Conservation (phyloP, 35 echinoderm and acorn worm genomes). For the Lytechinus variegatus region DNA sequence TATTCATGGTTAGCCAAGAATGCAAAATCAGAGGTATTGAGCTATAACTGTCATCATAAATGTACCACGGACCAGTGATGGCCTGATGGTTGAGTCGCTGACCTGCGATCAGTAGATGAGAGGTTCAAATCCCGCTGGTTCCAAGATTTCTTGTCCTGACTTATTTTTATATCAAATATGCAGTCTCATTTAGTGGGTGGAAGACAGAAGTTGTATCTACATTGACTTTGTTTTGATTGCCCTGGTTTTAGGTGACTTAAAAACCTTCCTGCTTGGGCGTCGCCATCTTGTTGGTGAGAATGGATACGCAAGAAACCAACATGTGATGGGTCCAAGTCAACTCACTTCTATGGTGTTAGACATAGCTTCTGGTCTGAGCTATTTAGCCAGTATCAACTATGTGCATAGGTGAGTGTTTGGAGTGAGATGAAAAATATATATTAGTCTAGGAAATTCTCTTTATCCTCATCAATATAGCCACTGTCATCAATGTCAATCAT, state of each 20-base stretch:
- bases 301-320: slow-evolving; percentile 31
- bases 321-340: slow-evolving; percentile 49
- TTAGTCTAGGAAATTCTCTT: neutral
- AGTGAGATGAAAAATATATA: neutral
- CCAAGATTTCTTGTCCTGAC: too few species aligned
- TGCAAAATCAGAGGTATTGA: too few species aligned
- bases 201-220: too few species aligned
- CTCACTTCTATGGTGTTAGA: slow-evolving; percentile 86
- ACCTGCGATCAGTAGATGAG: too few species aligned
- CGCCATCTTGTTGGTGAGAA: slow-evolving; percentile 76
- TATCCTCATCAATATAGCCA: neutral
- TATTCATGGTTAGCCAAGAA: too few species aligned
- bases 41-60: too few species aligned
- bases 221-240: neutral
- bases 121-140: too few species aligned
- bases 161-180: too few species aligned
- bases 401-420: slow-evolving; percentile 73
- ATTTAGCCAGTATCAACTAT: slow-evolving; percentile 81
- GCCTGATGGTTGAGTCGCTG: too few species aligned
- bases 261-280: slow-evolving; percentile 81
- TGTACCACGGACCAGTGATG: too few species aligned
- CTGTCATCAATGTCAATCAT: neutral
- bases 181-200: too few species aligned
- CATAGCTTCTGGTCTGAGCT: slow-evolving; percentile 81
- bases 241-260: slow-evolving; percentile 72